Conservation (phyloP, 2,113 vertebrate genomes). For the Xiphias gladius region DNA sequence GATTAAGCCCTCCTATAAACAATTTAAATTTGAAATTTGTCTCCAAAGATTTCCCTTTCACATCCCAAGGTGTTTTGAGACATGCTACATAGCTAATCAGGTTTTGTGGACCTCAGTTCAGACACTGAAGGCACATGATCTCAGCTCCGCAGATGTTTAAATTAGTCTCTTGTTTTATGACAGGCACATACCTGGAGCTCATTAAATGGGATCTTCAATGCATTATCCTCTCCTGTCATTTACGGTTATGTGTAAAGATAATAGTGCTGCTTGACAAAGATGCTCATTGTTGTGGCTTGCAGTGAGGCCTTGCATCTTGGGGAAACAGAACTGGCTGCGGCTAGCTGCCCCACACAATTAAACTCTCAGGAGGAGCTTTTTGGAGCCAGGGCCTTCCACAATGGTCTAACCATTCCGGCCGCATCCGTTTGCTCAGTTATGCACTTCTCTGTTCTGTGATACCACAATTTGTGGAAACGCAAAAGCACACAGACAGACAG, state of each 20-base stretch:
- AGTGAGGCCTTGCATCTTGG: constrained; percentile 41
- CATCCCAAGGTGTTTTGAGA: not conserved
- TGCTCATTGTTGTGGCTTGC: constrained; percentile 75
- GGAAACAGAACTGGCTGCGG: constrained; percentile 76
- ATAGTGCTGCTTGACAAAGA: constrained; percentile 75
- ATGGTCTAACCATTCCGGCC: constrained; percentile 67
- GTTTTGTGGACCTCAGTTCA: constrained; percentile 12
- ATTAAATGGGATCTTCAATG: constrained; percentile 56
- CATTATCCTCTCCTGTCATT: constrained; percentile 53
- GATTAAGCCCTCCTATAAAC: not conserved
- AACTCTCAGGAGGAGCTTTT: constrained; percentile 65
- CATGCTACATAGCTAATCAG: not conserved
- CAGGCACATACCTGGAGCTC: constrained; percentile 64
- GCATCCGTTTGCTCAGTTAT: constrained; percentile 63
- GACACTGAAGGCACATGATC: not conserved
- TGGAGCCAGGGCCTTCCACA: constrained; percentile 56
- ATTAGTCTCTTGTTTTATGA: constrained; percentile 38
- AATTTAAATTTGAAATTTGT: not conserved
- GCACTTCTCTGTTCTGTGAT: constrained; percentile 58
- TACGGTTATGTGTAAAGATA: constrained; percentile 57
- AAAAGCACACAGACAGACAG: constrained; percentile 32
- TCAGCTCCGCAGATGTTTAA: constrained; percentile 32
- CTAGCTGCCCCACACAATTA: constrained; percentile 71
- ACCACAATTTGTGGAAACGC: constrained; percentile 43
- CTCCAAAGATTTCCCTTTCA: not conserved